These are phyloP conservation scores for Sesamia inferens DNA, from an alignment of 2,888 invertebrate genomes.

Conservation along the genomic window DNA sequence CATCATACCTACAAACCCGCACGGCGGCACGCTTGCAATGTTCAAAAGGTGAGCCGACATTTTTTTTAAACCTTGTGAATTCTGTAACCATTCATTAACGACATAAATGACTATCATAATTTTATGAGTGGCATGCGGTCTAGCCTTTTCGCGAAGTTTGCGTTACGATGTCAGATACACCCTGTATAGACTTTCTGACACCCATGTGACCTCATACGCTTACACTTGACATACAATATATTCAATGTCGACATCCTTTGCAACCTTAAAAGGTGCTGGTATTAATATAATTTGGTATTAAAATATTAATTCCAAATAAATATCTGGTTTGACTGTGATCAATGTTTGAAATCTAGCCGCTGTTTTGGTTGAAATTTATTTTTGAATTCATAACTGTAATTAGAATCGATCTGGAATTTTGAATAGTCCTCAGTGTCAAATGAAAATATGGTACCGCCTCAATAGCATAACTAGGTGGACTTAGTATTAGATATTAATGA, in stretches of 20 bases:
- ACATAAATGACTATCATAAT: no score
- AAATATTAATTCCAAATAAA: slow-evolving; percentile 34
- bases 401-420: not conserved
- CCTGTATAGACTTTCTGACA: slow-evolving; percentile 18
- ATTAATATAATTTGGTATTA: not conserved
- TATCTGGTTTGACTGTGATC: not conserved
- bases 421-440: not conserved
- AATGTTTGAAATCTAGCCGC: not conserved
- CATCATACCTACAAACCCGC: no score
- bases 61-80: no score
- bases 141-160: no score
- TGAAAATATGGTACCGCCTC: not conserved
- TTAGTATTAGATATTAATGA: not conserved
- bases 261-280: slow-evolving; percentile 13
- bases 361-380: not conserved
- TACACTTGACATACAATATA: slow-evolving; percentile 1
- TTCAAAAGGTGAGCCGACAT: no score
- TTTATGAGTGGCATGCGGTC: no score
- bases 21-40: no score
- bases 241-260: slow-evolving; percentile 43
- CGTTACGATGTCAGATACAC: no score
- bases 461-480: not conserved
- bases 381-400: not conserved
- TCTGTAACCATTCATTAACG: no score
- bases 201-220: slow-evolving; percentile 19